Base-by-base conservation (phyloP, 2,888 invertebrate genomes). In the Rhamphomyia laevipes region DNA sequence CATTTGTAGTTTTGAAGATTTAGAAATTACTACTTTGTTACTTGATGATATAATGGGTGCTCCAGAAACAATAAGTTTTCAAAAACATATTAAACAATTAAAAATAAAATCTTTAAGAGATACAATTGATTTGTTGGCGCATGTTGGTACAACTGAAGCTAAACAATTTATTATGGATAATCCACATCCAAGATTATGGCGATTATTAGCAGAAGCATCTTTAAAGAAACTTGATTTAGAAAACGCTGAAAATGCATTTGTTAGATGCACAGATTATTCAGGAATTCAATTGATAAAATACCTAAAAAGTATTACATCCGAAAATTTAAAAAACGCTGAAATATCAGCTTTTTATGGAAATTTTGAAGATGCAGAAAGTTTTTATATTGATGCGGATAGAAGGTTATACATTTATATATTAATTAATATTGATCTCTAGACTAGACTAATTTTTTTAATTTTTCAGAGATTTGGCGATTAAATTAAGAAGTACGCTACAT, bases 111-210 rank as follows among this genome's bases (percentile, higher is more conserved):
- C 93, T 0, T 70, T 99, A 52, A 74, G 96, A 49, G 96, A 97
- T 63, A 95, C 95, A 0, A 78, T 93, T 47, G 87, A 92, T 63
- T 74, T 97, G 2, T 73, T 99, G 43, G 87, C 91, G 52, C 90
- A 92, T 72, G 93, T 93, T 33, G 94, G 93, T 0, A 74, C 96
- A 12, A 82, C 84, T 55, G 95, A 97, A 71, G 94, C 96, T 0
- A 87, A 90, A 55, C 84, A 85, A 57, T 97, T 95, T 63, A 93
- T 99, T 31, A 95, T 96, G 67, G 92, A 94, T 60, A 95, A 97
- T 70, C 88, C 95, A 1, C 97, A 99, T 73, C 93, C 96, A 0
- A 78, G 93, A 58, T 72, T 99, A 41, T 99, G 97, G 97, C 77
- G 88, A 45, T 69, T 97, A 37, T 70, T 99, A 53, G 96, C 93